These are phyloP conservation scores for Pontoporia blainvillei DNA, from an alignment of 2,113 vertebrate species.

Conservation along the genomic window DNA sequence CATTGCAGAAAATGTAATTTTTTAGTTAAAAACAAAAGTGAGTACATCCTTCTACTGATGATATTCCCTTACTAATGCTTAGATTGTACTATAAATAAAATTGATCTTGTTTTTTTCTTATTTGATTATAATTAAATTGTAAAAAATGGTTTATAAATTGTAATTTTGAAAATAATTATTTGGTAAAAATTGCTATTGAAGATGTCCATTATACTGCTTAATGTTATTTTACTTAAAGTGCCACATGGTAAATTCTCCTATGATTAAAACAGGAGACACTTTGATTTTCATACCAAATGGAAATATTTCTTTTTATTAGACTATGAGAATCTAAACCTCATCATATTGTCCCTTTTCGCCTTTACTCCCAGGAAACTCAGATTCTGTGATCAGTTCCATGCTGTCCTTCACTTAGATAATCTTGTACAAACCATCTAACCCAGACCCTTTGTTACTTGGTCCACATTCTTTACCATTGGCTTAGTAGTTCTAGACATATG, in stretches of 20 bases:
- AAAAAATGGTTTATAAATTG: not conserved
- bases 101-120: not conserved
- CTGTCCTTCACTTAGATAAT: not conserved
- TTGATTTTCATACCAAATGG: not conserved
- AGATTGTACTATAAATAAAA: not conserved
- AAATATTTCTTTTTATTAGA: not conserved
- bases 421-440: not conserved
- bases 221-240: not conserved
- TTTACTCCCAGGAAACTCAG: not conserved
- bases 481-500: not conserved
- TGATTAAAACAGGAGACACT: not conserved
- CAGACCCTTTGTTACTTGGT: not conserved
- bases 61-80: not conserved
- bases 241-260: not conserved
- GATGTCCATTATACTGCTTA: not conserved
- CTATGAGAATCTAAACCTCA: not conserved
- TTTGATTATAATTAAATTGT: not conserved
- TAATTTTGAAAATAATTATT: slow-evolving; percentile 1
- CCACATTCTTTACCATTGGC: not conserved
- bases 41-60: not conserved
- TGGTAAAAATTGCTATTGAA: not conserved
- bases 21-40: not conserved
- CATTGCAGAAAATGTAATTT: not conserved
- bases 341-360: not conserved
- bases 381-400: not conserved